Percentiles rank a stretch among this genome's conserved stretches.
Evolutionary conservation across 2,797 vertebrate species (phyloP).

Genomic region (Lycodopsis pacificus): DNA sequence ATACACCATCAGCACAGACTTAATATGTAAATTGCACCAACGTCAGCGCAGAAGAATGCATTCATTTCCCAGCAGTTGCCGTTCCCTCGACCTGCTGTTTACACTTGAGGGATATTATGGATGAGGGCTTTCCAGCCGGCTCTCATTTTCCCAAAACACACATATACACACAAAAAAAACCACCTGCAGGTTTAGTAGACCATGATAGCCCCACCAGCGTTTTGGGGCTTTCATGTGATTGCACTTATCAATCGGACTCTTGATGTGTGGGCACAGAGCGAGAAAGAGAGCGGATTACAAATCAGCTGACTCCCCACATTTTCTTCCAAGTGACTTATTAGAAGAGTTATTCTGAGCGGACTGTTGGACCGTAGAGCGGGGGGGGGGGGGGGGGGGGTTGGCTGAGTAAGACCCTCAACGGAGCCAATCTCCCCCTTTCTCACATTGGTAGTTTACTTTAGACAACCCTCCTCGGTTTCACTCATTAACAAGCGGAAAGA

Average conservation of each 20-base stretch:
- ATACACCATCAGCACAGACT: conserved; percentile 28
- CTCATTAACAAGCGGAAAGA: conserved; percentile 51
- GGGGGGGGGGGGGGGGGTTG: conserved; percentile 8
- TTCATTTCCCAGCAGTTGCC: conserved; percentile 26
- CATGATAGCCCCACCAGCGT: conserved; percentile 59
- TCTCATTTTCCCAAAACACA: conserved; percentile 58
- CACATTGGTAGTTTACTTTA: conserved; percentile 61
- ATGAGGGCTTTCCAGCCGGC: conserved; percentile 54
- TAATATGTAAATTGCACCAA: conserved; percentile 41
- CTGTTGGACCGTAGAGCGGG: conserved; percentile 50
- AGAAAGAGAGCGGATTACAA: conserved; percentile 81
- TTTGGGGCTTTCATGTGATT: conserved; percentile 78
- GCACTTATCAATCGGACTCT: conserved; percentile 78
- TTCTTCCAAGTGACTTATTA: conserved; percentile 84
- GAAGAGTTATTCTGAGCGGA: conserved; percentile 74
- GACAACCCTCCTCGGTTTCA: conserved; percentile 56
- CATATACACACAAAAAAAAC: conserved; percentile 40
- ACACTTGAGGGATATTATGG: conserved; percentile 39
- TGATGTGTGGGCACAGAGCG: conserved; percentile 75
- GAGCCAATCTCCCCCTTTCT: conserved; percentile 59
- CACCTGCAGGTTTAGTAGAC: conserved; percentile 69
- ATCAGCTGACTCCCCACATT: conserved; percentile 85
- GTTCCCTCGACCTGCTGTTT: conserved; percentile 48
- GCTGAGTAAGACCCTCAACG: conserved; percentile 63
- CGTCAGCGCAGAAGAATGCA: conserved; percentile 34